Conservation (phyloP, 2,797 vertebrate species). For the Sebastes nivosus region DNA sequence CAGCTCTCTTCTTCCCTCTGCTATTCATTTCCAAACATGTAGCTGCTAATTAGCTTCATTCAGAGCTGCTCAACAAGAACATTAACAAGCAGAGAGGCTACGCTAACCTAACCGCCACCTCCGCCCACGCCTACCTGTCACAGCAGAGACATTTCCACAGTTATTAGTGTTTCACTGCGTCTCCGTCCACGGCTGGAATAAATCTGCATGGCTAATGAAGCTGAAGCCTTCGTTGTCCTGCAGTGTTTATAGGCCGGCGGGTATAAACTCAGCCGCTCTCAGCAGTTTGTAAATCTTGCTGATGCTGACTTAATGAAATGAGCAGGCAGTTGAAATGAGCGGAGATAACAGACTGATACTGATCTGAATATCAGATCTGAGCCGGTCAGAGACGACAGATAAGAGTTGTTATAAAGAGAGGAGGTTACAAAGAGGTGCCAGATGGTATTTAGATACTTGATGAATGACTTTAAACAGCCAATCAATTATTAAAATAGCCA, state of each 20-base stretch:
- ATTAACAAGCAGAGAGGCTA: slow-evolving; percentile 29
- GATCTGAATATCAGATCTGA: background rate
- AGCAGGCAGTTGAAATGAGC: background rate
- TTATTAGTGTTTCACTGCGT: slow-evolving; percentile 66
- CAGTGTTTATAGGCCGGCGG: slow-evolving; percentile 49
- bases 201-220: slow-evolving; percentile 72
- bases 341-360: background rate
- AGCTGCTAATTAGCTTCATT: slow-evolving; percentile 48
- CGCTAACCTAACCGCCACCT: slow-evolving; percentile 6
- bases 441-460: background rate
- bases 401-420: no score
- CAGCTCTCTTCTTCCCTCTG: background rate
- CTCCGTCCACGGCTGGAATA: slow-evolving; percentile 59
- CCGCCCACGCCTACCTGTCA: slow-evolving; percentile 42
- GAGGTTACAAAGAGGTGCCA: rapidly evolving
- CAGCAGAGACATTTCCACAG: slow-evolving; percentile 27
- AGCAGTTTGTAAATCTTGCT: slow-evolving; percentile 51
- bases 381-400: background rate
- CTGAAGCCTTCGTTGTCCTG: slow-evolving; percentile 30
- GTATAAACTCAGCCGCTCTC: slow-evolving; percentile 12
- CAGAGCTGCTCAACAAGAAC: background rate
- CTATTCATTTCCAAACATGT: slow-evolving; percentile 15
- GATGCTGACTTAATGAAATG: background rate
- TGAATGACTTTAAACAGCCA: background rate
- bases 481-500: slow-evolving; percentile 1